phyloP scores from a whole-genome alignment of 2,797 vertebrate genomes.

The Cephalopachus bancanus region DNA sequence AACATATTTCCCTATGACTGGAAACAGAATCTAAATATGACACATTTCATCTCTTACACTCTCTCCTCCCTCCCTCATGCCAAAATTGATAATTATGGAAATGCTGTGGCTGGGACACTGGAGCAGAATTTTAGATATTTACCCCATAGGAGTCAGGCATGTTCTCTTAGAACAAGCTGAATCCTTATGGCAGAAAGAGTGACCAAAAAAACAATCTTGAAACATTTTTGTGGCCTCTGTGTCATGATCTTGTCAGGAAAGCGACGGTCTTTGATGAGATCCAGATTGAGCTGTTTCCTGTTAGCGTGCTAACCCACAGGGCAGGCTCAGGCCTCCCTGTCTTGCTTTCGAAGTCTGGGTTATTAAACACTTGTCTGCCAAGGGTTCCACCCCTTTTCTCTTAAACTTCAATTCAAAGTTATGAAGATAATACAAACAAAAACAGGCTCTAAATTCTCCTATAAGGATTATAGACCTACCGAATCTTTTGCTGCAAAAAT shows the following conservation, averaged over 20 bases:
- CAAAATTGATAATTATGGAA: constrained; percentile 27
- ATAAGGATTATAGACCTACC: constrained; percentile 66
- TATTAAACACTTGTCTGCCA: constrained; percentile 84
- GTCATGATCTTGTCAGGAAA: constrained; percentile 85
- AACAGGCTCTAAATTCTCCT: constrained; percentile 71
- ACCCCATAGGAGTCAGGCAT: not conserved
- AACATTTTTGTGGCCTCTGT: constrained; percentile 81
- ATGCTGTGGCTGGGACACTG: not conserved
- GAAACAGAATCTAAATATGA: constrained; percentile 54
- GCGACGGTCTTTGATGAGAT: constrained; percentile 92
- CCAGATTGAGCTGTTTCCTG: constrained; percentile 95
- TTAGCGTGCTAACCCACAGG: constrained; percentile 89
- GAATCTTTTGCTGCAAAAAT: constrained; percentile 72
- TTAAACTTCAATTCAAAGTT: constrained; percentile 81
- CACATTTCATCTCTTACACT: constrained; percentile 27
- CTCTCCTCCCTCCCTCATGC: not conserved
- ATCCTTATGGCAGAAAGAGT: constrained; percentile 63
- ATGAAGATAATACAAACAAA: constrained; percentile 82
- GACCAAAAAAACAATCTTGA: constrained; percentile 70
- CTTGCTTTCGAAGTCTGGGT: constrained; percentile 82
- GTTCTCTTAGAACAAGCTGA: constrained; percentile 48
- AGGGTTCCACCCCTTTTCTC: constrained; percentile 74
- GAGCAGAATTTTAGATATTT: constrained; percentile 50
- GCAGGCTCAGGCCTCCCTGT: constrained; percentile 83
- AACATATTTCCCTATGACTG: not conserved